Conservation (phyloP, 2,113 vertebrate species). For the human region GRCh38 chr20:50201001-50201500, state of each 20-base stretch:
- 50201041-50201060: neutral
- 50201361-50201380: neutral
- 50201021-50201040: neutral
- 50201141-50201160: neutral
- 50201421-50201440: neutral
- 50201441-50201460: neutral
- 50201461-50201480: neutral
- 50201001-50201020: neutral
- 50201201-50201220: neutral
- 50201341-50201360: too few relatives aligned
- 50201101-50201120: rapidly evolving
- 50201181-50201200: neutral
- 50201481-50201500: neutral
- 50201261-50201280: neutral
- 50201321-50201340: too few relatives aligned
- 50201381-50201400: neutral
- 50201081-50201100: rapidly evolving
- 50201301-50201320: neutral
- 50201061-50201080: neutral
- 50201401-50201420: neutral
- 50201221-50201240: neutral
- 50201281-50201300: neutral
- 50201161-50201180: too few relatives aligned
- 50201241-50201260: neutral
- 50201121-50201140: rapidly evolving